Conservation (phyloP, 2,888 invertebrate genomes). For the Phrixothrix hirtus region DNA sequence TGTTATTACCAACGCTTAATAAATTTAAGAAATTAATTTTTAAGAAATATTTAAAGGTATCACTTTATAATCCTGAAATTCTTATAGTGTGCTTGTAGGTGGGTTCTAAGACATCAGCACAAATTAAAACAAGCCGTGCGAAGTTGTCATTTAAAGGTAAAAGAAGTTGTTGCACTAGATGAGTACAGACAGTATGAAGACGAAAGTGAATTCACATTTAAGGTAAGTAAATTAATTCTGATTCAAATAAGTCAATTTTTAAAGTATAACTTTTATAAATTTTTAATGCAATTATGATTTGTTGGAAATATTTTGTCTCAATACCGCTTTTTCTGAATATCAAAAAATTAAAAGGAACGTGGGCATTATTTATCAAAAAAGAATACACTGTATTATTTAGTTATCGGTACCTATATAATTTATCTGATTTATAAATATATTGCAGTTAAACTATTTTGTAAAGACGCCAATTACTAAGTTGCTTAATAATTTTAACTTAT, state of each 20-base stretch:
- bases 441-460: no score
- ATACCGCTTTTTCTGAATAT: neutral
- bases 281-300: no score
- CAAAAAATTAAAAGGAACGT: neutral
- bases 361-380: neutral
- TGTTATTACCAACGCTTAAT: constrained; percentile 1
- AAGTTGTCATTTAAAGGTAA: constrained; percentile 52
- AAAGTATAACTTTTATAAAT: no score
- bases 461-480: no score
- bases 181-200: constrained; percentile 46
- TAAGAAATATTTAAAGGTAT: neutral
- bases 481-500: no score
- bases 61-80: constrained; percentile 9
- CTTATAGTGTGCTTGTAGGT: constrained; percentile 63
- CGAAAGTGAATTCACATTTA: constrained; percentile 60
- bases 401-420: no score
- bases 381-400: no score
- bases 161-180: constrained; percentile 45
- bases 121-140: constrained; percentile 62
- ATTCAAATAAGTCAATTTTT: no score
- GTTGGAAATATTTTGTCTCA: no score
- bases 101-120: constrained; percentile 73
- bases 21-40: neutral
- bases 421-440: no score
- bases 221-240: constrained; percentile 56